Conservation (phyloP, 1,140 invertebrate species). For the Octopus bimaculoides region DNA sequence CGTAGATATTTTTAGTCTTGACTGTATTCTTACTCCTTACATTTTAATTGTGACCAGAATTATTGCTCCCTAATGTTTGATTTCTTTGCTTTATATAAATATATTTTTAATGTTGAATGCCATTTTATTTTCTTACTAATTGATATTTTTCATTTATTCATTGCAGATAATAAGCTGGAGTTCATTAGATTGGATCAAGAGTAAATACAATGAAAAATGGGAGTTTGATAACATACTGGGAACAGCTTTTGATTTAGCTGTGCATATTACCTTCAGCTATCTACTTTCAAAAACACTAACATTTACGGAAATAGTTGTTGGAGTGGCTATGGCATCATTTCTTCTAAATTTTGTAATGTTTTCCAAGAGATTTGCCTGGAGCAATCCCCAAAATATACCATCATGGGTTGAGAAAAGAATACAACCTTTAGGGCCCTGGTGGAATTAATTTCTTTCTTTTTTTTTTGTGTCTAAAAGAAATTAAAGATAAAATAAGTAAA, state of each 20-base stretch:
- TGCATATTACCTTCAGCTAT: conserved; percentile 36
- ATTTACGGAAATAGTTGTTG: conserved; percentile 27
- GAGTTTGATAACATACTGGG: conserved; percentile 40
- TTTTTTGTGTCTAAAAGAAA: too few relatives aligned
- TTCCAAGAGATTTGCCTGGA: conserved; percentile 42
- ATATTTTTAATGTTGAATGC: too few relatives aligned
- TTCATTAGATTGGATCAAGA: conserved; percentile 43
- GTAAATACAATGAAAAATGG: conserved; percentile 23
- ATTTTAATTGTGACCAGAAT: too few relatives aligned
- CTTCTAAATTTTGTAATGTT: conserved; percentile 28
- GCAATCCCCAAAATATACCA: conserved; percentile 31
- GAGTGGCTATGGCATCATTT: conserved; percentile 27
- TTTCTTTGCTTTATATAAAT: too few relatives aligned
- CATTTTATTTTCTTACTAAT: too few relatives aligned
- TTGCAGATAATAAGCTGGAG: conserved; percentile 49
- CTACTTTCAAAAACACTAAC: conserved; percentile 31
- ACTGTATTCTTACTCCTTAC: too few relatives aligned
- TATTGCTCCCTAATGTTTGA: too few relatives aligned
- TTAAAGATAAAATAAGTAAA: too few relatives aligned
- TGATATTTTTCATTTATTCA: background rate
- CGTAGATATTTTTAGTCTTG: too few relatives aligned
- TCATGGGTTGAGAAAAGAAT: conserved; percentile 41
- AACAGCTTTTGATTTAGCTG: conserved; percentile 41
- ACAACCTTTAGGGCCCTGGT: conserved; percentile 17
- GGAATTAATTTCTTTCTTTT: background rate